Evolutionary conservation across 1,140 invertebrate species (phyloP).

Genomic region (Caerostris extrusa): DNA sequence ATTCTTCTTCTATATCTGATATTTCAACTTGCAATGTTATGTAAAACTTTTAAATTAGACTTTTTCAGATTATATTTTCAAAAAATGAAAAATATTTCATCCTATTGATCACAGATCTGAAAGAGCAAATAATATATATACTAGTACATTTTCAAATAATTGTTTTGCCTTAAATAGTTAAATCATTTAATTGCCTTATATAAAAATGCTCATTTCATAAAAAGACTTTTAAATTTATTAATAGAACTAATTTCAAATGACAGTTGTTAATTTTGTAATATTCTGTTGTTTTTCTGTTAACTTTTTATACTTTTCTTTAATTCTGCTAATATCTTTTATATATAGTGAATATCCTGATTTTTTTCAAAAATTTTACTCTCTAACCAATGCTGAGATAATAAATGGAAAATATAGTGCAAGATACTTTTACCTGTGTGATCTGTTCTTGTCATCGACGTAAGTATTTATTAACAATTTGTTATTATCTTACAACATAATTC

Average conservation of each 20-base stretch:
- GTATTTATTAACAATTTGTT: constrained; percentile 78
- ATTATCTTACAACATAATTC: too few species aligned
- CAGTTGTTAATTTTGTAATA: not conserved
- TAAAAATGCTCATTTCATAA: not conserved
- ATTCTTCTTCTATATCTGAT: too few species aligned
- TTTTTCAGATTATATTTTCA: too few species aligned
- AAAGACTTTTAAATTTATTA: not conserved
- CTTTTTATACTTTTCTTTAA: constrained; percentile 39
- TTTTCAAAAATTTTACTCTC: constrained; percentile 94
- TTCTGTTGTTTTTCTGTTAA: not conserved
- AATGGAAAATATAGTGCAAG: constrained; percentile 93
- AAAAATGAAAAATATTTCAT: too few species aligned
- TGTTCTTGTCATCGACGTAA: constrained; percentile 96
- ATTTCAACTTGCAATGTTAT: too few species aligned
- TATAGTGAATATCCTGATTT: constrained; percentile 95
- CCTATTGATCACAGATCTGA: too few species aligned
- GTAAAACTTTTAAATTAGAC: too few species aligned
- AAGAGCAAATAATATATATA: too few species aligned
- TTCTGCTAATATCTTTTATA: constrained; percentile 78
- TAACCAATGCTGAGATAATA: constrained; percentile 94
- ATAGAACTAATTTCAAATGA: not conserved
- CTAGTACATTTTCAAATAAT: too few species aligned
- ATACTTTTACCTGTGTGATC: constrained; percentile 91
- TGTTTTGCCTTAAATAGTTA: not conserved
- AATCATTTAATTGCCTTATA: not conserved